Evolutionary conservation across 2,113 vertebrate species (phyloP).

Genomic region (Sinosuthora webbiana): DNA sequence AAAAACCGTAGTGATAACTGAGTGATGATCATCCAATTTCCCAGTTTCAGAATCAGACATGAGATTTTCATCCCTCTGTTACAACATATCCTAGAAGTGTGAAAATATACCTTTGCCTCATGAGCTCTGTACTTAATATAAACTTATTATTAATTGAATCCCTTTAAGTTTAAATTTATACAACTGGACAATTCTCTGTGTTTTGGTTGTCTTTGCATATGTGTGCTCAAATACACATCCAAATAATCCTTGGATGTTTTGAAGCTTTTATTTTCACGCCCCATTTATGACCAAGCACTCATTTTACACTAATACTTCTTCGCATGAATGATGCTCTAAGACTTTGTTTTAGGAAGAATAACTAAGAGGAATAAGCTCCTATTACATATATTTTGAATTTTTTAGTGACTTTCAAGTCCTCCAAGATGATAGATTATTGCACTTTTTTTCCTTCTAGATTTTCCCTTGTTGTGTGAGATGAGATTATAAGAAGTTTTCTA

Average conservation of each 20-base stretch:
- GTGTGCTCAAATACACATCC: not conserved
- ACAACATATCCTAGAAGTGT: not conserved
- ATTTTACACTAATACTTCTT: not conserved
- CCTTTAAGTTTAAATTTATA: not conserved
- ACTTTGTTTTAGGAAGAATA: not conserved
- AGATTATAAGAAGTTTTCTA: not conserved
- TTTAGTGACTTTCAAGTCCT: not conserved
- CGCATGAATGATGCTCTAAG: not conserved
- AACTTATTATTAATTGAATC: not conserved
- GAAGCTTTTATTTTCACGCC: not conserved
- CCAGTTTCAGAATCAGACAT: not conserved
- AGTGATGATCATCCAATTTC: not conserved
- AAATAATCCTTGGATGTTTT: not conserved
- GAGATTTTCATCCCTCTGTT: not conserved
- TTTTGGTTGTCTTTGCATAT: not conserved
- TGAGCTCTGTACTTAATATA: not conserved
- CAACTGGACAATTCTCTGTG: not conserved
- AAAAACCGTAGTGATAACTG: not conserved
- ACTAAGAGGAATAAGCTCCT: not conserved
- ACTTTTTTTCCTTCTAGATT: not conserved
- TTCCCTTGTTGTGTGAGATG: not conserved
- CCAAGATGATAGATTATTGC: not conserved
- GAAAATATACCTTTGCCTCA: not conserved
- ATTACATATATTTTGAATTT: not conserved
- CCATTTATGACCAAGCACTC: not conserved